A percentile compares a stretch with the other conserved stretches of the same genome.
Evolutionary conservation across 2,113 vertebrate species (phyloP).

Genomic region (Cinclus mexicanus): DNA sequence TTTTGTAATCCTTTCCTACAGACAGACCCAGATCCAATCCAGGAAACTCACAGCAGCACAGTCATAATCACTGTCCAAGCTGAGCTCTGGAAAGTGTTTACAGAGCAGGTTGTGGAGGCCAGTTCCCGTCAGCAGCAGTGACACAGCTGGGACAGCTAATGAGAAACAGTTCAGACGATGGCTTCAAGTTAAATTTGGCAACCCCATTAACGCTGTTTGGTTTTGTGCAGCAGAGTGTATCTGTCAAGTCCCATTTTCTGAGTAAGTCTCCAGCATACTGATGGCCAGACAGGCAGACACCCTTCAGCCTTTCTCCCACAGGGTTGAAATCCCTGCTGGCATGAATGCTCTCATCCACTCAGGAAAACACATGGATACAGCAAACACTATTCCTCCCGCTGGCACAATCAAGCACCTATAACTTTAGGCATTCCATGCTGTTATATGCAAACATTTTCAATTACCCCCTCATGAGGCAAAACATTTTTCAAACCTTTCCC

Average conservation of each 20-base stretch:
- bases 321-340: background rate
- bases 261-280: background rate
- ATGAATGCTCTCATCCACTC: background rate
- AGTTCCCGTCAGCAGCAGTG: background rate
- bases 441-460: background rate
- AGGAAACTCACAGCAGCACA: background rate
- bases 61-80: background rate
- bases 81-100: background rate
- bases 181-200: background rate
- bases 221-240: background rate
- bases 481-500: background rate
- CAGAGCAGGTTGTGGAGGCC: background rate
- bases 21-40: background rate
- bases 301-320: background rate
- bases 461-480: background rate
- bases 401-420: background rate
- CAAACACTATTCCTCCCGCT: background rate
- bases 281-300: background rate
- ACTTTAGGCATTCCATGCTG: background rate
- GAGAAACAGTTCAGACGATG: background rate
- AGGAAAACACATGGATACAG: background rate
- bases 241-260: background rate
- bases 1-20: background rate
- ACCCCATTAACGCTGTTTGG: background rate
- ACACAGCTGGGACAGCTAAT: slow-evolving; percentile 24